phyloP scores from a whole-genome alignment of 2,797 vertebrate species.

The Bradypus variegatus region DNA sequence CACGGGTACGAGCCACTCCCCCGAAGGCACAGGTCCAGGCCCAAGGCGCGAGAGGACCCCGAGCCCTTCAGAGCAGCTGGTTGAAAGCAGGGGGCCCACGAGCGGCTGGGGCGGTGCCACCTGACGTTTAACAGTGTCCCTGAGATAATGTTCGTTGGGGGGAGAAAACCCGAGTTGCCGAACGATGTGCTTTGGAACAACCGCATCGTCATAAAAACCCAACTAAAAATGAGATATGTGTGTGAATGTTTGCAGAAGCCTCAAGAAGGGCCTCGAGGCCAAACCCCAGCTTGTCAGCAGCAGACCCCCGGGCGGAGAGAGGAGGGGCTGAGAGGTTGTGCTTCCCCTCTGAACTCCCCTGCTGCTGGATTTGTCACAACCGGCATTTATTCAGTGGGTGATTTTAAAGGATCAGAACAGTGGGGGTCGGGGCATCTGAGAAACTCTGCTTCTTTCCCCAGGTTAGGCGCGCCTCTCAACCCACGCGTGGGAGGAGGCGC shows the following conservation, averaged over 20 bases:
- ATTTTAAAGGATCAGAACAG: accelerated
- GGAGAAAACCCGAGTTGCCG: background rate
- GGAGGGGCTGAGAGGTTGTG: accelerated
- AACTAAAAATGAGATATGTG: too few relatives aligned
- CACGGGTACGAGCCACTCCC: background rate
- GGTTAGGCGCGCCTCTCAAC: accelerated
- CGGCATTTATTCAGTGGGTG: accelerated
- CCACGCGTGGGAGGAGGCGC: accelerated
- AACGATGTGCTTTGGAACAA: accelerated
- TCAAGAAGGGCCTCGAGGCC: accelerated
- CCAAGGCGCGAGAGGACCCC: too few relatives aligned
- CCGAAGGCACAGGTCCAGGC: too few relatives aligned
- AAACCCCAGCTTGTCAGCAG: accelerated
- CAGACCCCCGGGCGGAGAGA: accelerated
- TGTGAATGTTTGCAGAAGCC: background rate
- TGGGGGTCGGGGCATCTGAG: accelerated
- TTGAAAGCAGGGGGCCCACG: accelerated
- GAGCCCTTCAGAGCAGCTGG: background rate
- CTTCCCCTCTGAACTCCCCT: background rate
- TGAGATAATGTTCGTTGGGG: accelerated
- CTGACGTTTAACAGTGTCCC: accelerated
- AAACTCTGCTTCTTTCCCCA: accelerated
- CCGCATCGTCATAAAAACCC: background rate
- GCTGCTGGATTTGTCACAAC: accelerated
- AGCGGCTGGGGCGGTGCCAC: background rate